Percentiles rank a stretch among this genome's conserved stretches.
These are phyloP conservation scores for Sebastes variabilis DNA, from an alignment of 2,797 vertebrate species.

Conservation along the genomic window DNA sequence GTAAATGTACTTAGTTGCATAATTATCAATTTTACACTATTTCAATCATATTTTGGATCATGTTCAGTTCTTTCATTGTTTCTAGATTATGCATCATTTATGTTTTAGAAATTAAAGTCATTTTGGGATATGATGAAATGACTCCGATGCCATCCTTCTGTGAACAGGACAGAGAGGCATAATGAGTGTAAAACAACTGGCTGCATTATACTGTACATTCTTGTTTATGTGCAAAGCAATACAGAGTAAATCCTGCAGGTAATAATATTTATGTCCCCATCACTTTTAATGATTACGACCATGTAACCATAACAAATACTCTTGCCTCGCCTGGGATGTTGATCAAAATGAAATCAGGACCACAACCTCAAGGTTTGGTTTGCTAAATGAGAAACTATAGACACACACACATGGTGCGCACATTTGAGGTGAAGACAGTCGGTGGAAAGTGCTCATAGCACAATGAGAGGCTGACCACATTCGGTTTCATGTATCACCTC, in stretches of 20 bases:
- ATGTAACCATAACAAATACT: slow-evolving; percentile 75
- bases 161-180: background rate
- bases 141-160: background rate
- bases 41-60: background rate
- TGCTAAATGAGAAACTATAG: slow-evolving; percentile 49
- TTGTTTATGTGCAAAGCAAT: slow-evolving; percentile 54
- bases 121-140: background rate
- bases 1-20: background rate
- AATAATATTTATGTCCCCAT: slow-evolving; percentile 70
- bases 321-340: slow-evolving; percentile 37
- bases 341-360: slow-evolving; percentile 77
- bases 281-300: slow-evolving; percentile 58
- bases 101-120: background rate
- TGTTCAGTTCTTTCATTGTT: background rate
- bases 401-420: slow-evolving; percentile 74
- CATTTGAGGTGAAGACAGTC: slow-evolving; percentile 61
- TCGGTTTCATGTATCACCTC: slow-evolving; percentile 51
- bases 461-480: slow-evolving; percentile 32
- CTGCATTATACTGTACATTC: background rate
- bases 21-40: background rate
- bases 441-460: slow-evolving; percentile 28
- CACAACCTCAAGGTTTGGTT: slow-evolving; percentile 55
- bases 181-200: background rate
- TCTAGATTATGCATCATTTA: background rate
- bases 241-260: slow-evolving; percentile 47